Conservation (phyloP, 2,888 invertebrate genomes). For the Sarcophaga caerulescens region DNA sequence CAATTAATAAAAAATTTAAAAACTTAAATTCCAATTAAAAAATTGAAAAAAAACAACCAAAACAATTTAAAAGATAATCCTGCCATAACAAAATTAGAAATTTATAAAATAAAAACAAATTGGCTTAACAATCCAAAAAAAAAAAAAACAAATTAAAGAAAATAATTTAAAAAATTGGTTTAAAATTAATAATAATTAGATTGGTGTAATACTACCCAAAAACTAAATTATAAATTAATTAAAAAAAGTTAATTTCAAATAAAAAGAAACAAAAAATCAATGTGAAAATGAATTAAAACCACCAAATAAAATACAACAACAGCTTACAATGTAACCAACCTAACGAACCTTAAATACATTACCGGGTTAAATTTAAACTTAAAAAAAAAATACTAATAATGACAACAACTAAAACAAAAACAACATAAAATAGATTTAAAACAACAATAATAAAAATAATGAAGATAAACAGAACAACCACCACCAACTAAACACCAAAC, state of each 20-base stretch:
- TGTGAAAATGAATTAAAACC: background rate
- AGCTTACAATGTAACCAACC: background rate
- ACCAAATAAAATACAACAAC: background rate
- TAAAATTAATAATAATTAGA: background rate
- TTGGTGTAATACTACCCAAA: background rate
- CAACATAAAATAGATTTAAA: conserved; percentile 11
- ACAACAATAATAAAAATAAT: background rate
- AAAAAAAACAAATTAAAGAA: background rate
- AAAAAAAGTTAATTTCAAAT: background rate
- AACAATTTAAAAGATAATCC: conserved; percentile 49
- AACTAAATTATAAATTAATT: background rate
- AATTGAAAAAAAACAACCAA: background rate
- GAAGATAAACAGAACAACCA: no score
- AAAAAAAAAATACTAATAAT: conserved; percentile 19
- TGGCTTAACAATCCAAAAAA: conserved; percentile 36
- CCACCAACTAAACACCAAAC: no score
- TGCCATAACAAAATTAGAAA: conserved; percentile 54
- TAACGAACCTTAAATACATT: background rate
- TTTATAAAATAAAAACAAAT: background rate
- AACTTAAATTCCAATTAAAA: conserved; percentile 17
- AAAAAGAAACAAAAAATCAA: background rate
- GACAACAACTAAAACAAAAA: conserved; percentile 56
- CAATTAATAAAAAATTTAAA: conserved; percentile 18
- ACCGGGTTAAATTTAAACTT: background rate
- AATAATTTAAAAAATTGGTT: background rate